Percentiles rank a stretch among this genome's conserved stretches.
These are phyloP conservation scores for Pitangus sulphuratus DNA, from an alignment of 2,797 vertebrate species.

Conservation along the genomic window DNA sequence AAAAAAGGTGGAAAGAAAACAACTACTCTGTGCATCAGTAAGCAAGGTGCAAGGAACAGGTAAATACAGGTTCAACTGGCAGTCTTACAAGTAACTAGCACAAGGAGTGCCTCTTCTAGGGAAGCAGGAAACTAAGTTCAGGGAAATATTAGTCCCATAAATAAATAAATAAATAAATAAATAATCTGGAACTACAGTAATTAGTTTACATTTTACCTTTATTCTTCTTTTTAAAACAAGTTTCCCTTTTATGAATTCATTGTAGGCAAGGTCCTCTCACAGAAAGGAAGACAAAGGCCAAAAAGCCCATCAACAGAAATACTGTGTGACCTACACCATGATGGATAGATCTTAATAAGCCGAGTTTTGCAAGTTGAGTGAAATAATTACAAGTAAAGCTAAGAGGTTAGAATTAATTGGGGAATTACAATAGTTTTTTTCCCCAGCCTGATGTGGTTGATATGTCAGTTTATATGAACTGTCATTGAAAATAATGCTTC, in stretches of 20 bases:
- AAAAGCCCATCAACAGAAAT: neutral
- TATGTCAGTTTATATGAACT: neutral
- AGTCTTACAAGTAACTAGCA: neutral
- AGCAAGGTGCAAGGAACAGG: neutral
- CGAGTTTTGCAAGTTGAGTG: neutral
- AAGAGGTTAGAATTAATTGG: slow-evolving; percentile 29
- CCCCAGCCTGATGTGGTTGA: neutral
- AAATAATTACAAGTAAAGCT: neutral
- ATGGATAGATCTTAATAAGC: neutral
- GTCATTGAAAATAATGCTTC: neutral
- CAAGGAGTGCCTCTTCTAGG: neutral
- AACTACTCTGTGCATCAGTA: neutral
- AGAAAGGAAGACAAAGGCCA: neutral
- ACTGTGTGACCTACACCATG: neutral
- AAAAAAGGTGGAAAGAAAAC: neutral
- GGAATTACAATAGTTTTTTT: neutral
- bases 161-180: neutral
- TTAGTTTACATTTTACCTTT: neutral
- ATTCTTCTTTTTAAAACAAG: neutral
- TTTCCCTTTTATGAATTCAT: neutral
- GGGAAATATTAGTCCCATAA: neutral
- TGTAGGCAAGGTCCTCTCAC: neutral
- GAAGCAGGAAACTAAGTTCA: neutral
- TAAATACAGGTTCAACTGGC: neutral
- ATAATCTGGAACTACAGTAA: neutral